Base-by-base conservation (phyloP, 2,113 vertebrate species). In the Anseranas semipalmata region DNA sequence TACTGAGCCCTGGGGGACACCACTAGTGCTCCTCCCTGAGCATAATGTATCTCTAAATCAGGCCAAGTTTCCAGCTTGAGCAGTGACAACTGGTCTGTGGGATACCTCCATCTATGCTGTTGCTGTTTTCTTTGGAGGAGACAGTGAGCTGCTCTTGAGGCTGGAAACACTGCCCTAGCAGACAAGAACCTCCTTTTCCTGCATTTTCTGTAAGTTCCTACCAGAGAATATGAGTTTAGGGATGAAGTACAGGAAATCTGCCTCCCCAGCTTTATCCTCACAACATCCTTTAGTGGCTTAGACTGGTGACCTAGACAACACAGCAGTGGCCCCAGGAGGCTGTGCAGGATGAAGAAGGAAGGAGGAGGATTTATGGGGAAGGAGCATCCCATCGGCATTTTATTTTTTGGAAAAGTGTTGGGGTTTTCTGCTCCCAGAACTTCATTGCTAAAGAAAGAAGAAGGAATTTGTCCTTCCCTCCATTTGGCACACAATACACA, bases 401-500 rank as follows among this genome's bases (percentile, higher is more conserved):
- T 85, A 50, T 12, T 87, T 93, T 45, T 53, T 27, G 45, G 33
- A 55, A 41, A 91, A 71, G 10, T 1, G 0, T 63, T 55, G 9
- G 37, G 5, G 0, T 16, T 65, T 66, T 85, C 65, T 25, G 14
- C 37, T 74, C 22, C n/a, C 25, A 8, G 7, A 58, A 53, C 9
- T 12, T 35, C 28, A 33, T 52, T 63, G 9, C 32, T 62, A 58
- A 45, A 89, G 41, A 73, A 73, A 19, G 12, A 27, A 84, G 68
- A 32, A 52, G 48, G 27, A 78, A 6, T 63, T 93, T 68, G 10
- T 72, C 27, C 17, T 91, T 89, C 32, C 43, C 32, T 45, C 46
- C 0, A 0, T 84, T 74, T 25, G 46, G n/a, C 39, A 65, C 32
- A 37, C 16, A 9, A 0, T 4, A 2, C 15, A 10, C 3, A 2